Percentiles rank a stretch among this genome's conserved stretches.
Conservation (phyloP, 2,797 vertebrate species). For the Gymnocypris eckloni region DNA sequence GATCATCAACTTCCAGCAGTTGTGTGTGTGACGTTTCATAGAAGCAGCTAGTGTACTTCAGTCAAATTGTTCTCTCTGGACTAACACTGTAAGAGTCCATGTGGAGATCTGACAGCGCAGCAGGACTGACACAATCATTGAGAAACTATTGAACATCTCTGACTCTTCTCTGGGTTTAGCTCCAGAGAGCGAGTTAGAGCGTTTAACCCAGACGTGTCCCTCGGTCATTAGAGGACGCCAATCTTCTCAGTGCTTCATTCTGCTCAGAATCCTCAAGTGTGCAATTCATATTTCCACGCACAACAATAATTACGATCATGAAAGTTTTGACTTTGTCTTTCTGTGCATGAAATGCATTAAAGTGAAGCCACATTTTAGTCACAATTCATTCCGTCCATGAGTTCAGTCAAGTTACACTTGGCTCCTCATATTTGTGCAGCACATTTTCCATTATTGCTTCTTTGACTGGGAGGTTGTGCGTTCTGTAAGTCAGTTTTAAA, state of each 20-base stretch:
- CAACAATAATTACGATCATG: neutral
- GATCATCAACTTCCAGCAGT: slow-evolving; percentile 7
- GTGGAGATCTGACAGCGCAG: neutral
- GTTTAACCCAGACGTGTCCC: neutral
- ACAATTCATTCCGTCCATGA: neutral
- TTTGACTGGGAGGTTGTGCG: neutral
- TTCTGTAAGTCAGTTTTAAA: neutral
- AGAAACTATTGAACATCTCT: neutral
- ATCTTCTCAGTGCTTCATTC: neutral
- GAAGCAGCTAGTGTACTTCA: neutral
- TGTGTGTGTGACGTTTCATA: neutral
- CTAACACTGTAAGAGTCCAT: neutral
- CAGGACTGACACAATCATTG: neutral
- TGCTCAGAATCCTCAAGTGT: neutral
- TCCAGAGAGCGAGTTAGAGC: neutral
- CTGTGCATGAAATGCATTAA: neutral
- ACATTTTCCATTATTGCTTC: neutral
- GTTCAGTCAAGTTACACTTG: neutral
- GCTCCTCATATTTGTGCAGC: neutral
- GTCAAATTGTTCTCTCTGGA: neutral
- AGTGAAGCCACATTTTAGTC: neutral
- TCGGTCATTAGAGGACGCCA: neutral
- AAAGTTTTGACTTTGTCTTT: neutral
- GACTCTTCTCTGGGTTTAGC: neutral
- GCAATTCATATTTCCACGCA: neutral